These are phyloP conservation scores for Silurus glanis DNA, from an alignment of 2,113 vertebrate species.

Conservation along the genomic window DNA sequence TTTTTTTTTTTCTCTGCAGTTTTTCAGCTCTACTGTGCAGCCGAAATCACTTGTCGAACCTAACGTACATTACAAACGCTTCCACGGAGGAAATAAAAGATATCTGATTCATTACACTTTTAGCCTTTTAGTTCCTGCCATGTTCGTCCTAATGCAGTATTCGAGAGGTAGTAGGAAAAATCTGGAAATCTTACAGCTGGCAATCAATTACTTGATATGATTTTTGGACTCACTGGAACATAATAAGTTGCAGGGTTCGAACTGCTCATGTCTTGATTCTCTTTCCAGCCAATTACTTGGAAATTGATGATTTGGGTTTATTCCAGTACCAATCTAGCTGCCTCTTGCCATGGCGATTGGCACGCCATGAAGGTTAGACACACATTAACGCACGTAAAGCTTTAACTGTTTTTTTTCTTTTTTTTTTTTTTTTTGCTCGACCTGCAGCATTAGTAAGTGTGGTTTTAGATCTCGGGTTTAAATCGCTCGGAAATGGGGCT, in stretches of 20 bases:
- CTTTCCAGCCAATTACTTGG: not conserved
- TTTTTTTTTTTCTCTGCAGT: not conserved
- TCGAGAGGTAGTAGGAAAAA: not conserved
- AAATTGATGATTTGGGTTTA: constrained; percentile 10
- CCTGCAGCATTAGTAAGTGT: constrained; percentile 17
- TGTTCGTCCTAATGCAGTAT: not conserved
- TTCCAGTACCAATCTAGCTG: not conserved
- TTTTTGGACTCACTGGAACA: constrained; percentile 15
- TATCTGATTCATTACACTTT: not conserved
- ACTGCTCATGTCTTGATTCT: constrained; percentile 15
- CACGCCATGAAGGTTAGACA: constrained; percentile 17
- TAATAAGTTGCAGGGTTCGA: not conserved
- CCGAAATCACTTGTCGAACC: not conserved
- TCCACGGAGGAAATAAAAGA: not conserved
- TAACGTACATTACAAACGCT: not conserved
- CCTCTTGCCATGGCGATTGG: not conserved
- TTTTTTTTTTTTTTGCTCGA: not conserved
- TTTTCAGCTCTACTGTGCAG: not conserved
- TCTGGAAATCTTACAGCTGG: not conserved
- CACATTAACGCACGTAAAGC: not conserved
- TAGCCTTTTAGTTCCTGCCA: not conserved
- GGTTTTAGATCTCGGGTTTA: constrained; percentile 24
- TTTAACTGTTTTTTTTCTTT: not conserved
- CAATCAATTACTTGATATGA: constrained; percentile 1
- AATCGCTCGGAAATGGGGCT: constrained; percentile 42